These are phyloP conservation scores for Neotoxoptera formosana DNA, from an alignment of 1,140 invertebrate species.

Conservation along the genomic window DNA sequence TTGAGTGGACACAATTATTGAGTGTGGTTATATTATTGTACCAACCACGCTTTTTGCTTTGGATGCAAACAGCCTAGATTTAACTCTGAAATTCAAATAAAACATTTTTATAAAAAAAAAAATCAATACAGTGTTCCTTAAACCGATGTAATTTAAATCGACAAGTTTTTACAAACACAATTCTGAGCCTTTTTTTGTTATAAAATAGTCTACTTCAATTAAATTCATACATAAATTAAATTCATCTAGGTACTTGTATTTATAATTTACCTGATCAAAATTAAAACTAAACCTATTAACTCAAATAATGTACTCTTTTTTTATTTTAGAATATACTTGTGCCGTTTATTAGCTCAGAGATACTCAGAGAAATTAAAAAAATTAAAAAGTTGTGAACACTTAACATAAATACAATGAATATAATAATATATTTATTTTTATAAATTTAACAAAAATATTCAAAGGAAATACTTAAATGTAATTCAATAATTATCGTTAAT, in stretches of 20 bases:
- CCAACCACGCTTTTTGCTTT: neutral
- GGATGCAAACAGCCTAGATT: neutral
- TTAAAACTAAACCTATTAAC: neutral
- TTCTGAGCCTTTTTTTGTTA: neutral
- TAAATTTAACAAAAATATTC: neutral
- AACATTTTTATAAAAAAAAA: neutral
- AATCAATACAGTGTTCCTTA: neutral
- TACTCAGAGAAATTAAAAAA: neutral
- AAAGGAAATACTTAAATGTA: neutral
- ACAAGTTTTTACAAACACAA: neutral
- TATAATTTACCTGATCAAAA: neutral
- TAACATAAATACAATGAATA: neutral
- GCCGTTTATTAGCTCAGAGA: neutral
- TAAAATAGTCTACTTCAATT: neutral
- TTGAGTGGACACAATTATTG: neutral
- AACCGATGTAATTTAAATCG: neutral
- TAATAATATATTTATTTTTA: neutral
- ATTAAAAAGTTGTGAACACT: neutral
- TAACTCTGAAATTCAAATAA: constrained; percentile 5
- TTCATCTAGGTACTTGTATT: no score
- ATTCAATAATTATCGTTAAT: neutral
- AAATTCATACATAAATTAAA: neutral
- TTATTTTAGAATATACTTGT: neutral
- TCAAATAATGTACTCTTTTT: neutral
- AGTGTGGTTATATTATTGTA: neutral